Conservation (phyloP, 1,140 invertebrate genomes). For the Ganaspis sp. region DNA sequence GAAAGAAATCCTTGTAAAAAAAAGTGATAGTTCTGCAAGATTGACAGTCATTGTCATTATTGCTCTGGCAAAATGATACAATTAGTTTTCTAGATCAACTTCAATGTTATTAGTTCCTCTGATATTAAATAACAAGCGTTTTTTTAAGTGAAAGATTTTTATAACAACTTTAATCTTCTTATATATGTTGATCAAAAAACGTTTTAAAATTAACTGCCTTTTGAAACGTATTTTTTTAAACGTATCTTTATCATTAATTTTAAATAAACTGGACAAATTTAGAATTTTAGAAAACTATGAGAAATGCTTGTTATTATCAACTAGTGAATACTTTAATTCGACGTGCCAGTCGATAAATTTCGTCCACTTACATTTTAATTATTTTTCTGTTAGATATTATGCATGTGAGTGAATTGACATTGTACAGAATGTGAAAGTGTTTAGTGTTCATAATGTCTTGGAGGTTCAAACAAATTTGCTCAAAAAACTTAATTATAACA, state of each 20-base stretch:
- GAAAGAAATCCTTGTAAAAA: background rate
- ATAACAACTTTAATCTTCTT: too few species aligned
- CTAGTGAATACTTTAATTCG: constrained; percentile 17
- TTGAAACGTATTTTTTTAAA: too few species aligned
- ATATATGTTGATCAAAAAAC: too few species aligned
- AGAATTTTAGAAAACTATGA: background rate
- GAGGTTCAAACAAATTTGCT: constrained; percentile 13
- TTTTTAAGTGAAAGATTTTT: too few species aligned
- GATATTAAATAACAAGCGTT: constrained; percentile 3
- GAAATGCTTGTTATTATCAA: constrained; percentile 9
- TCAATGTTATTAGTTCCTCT: background rate
- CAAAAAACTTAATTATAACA: background rate
- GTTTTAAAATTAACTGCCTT: too few species aligned
- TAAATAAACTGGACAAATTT: background rate
- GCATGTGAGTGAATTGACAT: background rate
- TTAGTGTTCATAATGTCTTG: background rate
- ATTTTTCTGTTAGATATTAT: background rate
- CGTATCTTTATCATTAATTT: too few species aligned
- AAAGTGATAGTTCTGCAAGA: background rate
- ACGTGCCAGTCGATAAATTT: constrained; percentile 28
- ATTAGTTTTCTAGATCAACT: background rate
- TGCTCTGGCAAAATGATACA: constrained; percentile 2
- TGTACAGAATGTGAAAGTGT: background rate
- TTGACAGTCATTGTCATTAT: background rate
- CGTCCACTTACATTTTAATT: background rate